phyloP scores from a whole-genome alignment of 1,140 invertebrate genomes.

The Drosophila neocordata region DNA sequence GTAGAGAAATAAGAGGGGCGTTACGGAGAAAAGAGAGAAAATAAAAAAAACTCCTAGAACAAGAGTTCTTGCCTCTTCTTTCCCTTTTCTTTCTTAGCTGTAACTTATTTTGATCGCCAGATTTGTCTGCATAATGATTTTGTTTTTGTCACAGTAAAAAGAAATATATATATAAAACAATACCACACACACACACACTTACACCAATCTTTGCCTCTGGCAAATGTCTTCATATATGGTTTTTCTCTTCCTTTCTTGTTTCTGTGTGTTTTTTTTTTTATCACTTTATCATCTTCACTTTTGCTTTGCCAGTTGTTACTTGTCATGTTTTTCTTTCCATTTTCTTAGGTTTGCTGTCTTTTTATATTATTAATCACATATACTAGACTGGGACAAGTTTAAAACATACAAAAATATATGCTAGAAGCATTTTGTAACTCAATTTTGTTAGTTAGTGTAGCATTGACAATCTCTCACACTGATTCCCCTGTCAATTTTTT shows the following conservation, averaged over 20 bases:
- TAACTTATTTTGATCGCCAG: conserved; percentile 17
- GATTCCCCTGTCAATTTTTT: conserved; percentile 19
- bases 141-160: conserved; percentile 10
- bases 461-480: background rate
- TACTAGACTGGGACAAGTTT: background rate
- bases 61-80: background rate
- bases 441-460: conserved; percentile 5
- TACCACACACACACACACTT: background rate
- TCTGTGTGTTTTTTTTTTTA: background rate
- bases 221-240: conserved; percentile 1
- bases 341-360: background rate
- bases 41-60: background rate
- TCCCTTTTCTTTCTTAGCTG: background rate
- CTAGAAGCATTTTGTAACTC: background rate
- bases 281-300: conserved; percentile 11
- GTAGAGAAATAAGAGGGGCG: too few species aligned
- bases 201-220: conserved; percentile 14
- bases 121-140: conserved; percentile 25
- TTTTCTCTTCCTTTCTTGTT: background rate
- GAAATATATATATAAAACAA: background rate
- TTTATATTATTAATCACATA: conserved; percentile 2
- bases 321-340: conserved; percentile 14
- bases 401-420: too few species aligned
- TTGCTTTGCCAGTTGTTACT: conserved; percentile 16
- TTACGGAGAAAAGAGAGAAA: background rate